Percentiles rank a stretch among this genome's conserved stretches.
Conservation (phyloP, 2,888 invertebrate species). For the Leucozona laternaria region DNA sequence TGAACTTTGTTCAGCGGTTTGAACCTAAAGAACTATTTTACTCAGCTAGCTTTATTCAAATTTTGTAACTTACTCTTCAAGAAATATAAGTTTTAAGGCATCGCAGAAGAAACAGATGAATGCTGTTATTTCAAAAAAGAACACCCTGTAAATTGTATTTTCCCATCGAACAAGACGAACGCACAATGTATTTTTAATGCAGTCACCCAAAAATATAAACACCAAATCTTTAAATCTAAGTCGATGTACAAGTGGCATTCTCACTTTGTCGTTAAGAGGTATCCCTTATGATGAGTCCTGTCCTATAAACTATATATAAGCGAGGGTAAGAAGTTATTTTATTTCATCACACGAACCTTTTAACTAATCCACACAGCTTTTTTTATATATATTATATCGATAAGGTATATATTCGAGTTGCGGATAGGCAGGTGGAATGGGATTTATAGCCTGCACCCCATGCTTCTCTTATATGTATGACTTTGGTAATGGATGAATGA, state of each 20-base stretch:
- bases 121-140: background rate
- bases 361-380: slow-evolving; percentile 70
- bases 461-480: background rate
- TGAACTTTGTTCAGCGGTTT: too few species aligned
- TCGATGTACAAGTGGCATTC: slow-evolving; percentile 71
- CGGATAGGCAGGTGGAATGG: slow-evolving; percentile 31
- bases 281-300: slow-evolving; percentile 37
- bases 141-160: slow-evolving; percentile 13
- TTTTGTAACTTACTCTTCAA: too few species aligned
- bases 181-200: slow-evolving; percentile 70
- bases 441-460: slow-evolving; percentile 6
- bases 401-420: background rate
- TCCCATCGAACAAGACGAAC: slow-evolving; percentile 23
- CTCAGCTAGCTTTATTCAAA: too few species aligned
- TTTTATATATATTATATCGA: slow-evolving; percentile 50
- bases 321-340: slow-evolving; percentile 32
- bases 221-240: slow-evolving; percentile 72
- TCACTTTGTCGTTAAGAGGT: slow-evolving; percentile 53
- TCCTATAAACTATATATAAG: background rate
- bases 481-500: slow-evolving; percentile 69
- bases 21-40: too few species aligned
- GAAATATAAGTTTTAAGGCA: too few species aligned
- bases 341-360: slow-evolving; percentile 73
- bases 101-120: too few species aligned
- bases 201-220: slow-evolving; percentile 71